Base-by-base conservation (phyloP, 2,888 invertebrate species). In the Cataglyphis livida region DNA sequence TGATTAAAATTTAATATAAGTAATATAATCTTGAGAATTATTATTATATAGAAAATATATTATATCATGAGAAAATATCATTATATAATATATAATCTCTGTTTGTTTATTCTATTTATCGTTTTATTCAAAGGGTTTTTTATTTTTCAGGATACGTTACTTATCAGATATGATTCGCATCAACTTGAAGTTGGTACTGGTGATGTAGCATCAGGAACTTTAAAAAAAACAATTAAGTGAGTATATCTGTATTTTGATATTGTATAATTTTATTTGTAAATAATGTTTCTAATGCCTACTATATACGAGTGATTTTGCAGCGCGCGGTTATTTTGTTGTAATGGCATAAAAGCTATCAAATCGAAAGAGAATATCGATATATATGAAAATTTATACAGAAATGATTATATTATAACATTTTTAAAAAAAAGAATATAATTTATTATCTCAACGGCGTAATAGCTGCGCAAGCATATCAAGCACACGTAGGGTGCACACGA, bases 101-200 rank as follows among this genome's bases (percentile, higher is more conserved):
- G 74, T 35, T 59, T 38, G 61, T 54, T 64, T 68, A 68, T 66
- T 62, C 7, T 15, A 38, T 41, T 48, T 59, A 41, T 28, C 64
- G 25, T 68, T 76, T 76, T 82, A 6, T 6, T 51, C 3, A n/a
- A 48, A n/a, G 7, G 0, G 0, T 54, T 64, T 94, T 87, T 87
- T 95, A 95, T 35, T 65, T n/a, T 38, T 44, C 95, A 98, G 98
- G 98, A 98, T 93, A 97, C 97, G 93, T 97, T 98, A 94, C 95
- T 98, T 91, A 96, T 97, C 84, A 96, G 96, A 92, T 95, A 98
- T 88, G 98, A 98, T 92, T 97, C 98, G 57, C 97, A 97, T 91
- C 97, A 98, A 94, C 95, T 98, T 90, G 97, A 98, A 94, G 98
- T 98, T 91, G 98, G 98, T 94, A 98, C 98, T 82, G 98, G 97